Conservation (phyloP, 2,113 vertebrate species). For the Marmota monax region DNA sequence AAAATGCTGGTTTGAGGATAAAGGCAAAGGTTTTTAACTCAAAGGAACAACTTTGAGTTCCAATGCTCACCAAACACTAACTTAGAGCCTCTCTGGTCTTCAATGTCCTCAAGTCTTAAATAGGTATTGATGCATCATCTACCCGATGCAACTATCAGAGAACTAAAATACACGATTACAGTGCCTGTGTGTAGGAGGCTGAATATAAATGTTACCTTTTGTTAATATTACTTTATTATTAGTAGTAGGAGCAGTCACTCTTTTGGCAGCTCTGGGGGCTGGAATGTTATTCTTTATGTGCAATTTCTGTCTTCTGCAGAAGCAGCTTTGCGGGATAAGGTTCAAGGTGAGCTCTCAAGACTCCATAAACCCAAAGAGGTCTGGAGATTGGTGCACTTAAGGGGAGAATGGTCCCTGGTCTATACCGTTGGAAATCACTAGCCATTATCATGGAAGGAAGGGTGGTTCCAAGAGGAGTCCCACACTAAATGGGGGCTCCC, state of each 20-base stretch:
- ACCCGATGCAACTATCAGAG: neutral
- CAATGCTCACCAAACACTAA: neutral
- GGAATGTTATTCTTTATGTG: neutral
- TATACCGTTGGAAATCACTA: neutral
- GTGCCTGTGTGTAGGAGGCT: neutral
- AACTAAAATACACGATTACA: neutral
- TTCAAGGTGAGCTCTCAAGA: neutral
- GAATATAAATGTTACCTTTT: neutral
- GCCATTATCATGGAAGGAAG: neutral
- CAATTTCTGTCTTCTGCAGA: neutral
- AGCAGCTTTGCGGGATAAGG: neutral
- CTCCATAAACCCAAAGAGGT: neutral
- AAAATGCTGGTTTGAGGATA: neutral
- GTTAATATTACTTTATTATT: neutral
- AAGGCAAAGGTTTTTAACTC: neutral
- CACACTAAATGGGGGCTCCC: too few species aligned
- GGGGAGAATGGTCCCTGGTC: neutral
- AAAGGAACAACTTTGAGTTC: neutral
- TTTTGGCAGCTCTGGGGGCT: neutral
- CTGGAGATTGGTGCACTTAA: neutral
- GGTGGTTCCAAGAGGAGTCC: neutral
- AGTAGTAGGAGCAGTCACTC: neutral
- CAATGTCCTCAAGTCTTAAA: neutral
- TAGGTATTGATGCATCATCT: neutral
- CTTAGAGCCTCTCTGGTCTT: neutral